Percentiles rank a stretch among this genome's conserved stretches.
Conservation (phyloP, 2,888 invertebrate genomes). For the Scaptomyza reducta region DNA sequence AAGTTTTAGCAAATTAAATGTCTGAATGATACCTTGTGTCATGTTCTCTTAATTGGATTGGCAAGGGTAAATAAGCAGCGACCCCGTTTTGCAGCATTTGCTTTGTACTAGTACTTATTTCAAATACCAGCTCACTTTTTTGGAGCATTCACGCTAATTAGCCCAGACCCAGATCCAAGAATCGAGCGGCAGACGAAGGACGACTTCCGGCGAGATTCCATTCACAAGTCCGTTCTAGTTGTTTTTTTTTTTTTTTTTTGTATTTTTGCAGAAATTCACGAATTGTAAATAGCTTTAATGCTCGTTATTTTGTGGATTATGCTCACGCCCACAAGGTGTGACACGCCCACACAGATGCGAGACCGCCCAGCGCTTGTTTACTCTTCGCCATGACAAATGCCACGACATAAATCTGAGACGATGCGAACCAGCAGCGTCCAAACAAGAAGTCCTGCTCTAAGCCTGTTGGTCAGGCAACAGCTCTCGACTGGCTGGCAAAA, state of each 20-base stretch:
- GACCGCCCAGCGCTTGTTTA: slow-evolving; percentile 70
- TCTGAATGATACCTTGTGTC: slow-evolving; percentile 33
- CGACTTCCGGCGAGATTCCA: slow-evolving; percentile 10
- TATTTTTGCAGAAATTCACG: slow-evolving; percentile 64
- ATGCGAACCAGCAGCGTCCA: slow-evolving; percentile 26
- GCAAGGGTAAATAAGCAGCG: slow-evolving; percentile 49
- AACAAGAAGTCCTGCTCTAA: not conserved
- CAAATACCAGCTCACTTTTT: slow-evolving; percentile 46
- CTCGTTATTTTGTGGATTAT: slow-evolving; percentile 77
- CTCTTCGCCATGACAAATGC: slow-evolving; percentile 76
- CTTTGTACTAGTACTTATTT: slow-evolving; percentile 18
- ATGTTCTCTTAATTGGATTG: slow-evolving; percentile 45
- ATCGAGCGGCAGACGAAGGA: slow-evolving; percentile 48
- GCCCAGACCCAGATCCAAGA: slow-evolving; percentile 63
- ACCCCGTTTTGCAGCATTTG: slow-evolving; percentile 25
- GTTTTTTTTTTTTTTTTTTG: slow-evolving; percentile 28
- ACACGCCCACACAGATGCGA: slow-evolving; percentile 35
- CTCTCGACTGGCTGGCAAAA: slow-evolving; percentile 71
- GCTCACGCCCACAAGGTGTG: slow-evolving; percentile 56
- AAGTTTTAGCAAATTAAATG: slow-evolving; percentile 34
- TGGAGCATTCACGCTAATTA: slow-evolving; percentile 72
- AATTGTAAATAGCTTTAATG: slow-evolving; percentile 76
- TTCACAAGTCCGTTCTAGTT: not conserved
- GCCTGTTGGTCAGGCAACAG: slow-evolving; percentile 33
- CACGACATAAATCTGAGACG: slow-evolving; percentile 76